Conservation (phyloP, 1,140 invertebrate species). For the Penaeus japonicus region DNA sequence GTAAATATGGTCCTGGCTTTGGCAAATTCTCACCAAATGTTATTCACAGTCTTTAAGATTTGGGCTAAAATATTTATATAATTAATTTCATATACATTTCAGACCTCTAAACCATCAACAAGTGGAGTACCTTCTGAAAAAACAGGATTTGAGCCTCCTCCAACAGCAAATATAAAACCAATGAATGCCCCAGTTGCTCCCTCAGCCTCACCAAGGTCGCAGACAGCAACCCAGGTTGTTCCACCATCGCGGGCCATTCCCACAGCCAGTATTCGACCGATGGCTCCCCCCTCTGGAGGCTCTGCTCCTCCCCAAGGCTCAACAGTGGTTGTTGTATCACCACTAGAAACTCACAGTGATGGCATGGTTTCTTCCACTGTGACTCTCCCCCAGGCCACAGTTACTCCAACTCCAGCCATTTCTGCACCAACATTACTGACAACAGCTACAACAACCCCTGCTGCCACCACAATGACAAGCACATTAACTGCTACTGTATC, state of each 20-base stretch:
- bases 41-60: no score
- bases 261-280: slow-evolving; percentile 89
- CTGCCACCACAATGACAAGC: slow-evolving; percentile 59
- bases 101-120: slow-evolving; percentile 51
- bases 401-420: slow-evolving; percentile 53
- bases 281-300: slow-evolving; percentile 75
- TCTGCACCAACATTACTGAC: slow-evolving; percentile 57
- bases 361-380: slow-evolving; percentile 59
- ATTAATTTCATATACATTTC: neutral
- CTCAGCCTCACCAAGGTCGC: slow-evolving; percentile 62
- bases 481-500: slow-evolving; percentile 59
- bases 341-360: slow-evolving; percentile 56
- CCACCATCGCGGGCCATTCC: slow-evolving; percentile 73
- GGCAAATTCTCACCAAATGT: neutral
- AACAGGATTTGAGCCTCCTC: slow-evolving; percentile 76
- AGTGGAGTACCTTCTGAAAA: slow-evolving; percentile 71
- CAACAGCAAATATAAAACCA: slow-evolving; percentile 91
- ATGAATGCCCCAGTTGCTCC: slow-evolving; percentile 77
- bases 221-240: slow-evolving; percentile 62
- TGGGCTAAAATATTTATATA: no score
- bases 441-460: slow-evolving; percentile 51
- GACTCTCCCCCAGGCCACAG: slow-evolving; percentile 59
- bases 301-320: slow-evolving; percentile 58
- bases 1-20: slow-evolving; percentile 16
- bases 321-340: slow-evolving; percentile 57